Evolutionary conservation across 2,113 vertebrate genomes (phyloP), one percentile per base, ranked within the genome.

Genomic region (Sceloporus undulatus): DNA sequence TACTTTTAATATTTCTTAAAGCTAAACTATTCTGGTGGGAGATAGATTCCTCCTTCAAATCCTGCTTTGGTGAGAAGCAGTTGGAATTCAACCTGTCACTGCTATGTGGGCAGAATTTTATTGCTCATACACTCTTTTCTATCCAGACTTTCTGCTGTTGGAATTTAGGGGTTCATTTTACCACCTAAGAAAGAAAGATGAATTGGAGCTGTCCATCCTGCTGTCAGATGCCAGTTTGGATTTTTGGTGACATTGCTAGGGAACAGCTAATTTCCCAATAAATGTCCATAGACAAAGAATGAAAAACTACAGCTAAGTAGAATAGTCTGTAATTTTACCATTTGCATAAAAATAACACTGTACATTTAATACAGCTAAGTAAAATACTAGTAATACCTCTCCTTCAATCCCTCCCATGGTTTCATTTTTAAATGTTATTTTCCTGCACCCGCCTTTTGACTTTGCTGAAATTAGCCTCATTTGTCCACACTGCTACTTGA

Each of bases 401-500:
- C 65, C 9, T 34, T 5, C 56, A 34, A 25, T 38, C 10, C 9
- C 21, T 9, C 25, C 59, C 59, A 23, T 29, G 38, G 9, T 29
- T 9, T 29, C 21, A 38, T 65, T 66, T 40, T 81, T 81, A 23
- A 56, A 14, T 34, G 59, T 52, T 65, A 19, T 68, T 62, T 62
- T 48, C 40, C 42, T 10, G 52, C 40, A 77, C 48, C 16, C 25
- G 8, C 42, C n/a, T 74, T 34, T 81, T 81, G 34, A 54, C 27
- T 79, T 79, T 34, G 62, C 79, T 40, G 56, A 65, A 71, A 38
- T 81, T 65, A 56, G 9, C 54, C 34, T 42, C 34, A 76, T 62
- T 85, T 40, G 25, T 85, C 11, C 73, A 76, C 21, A 62, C 27
- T 85, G 21, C 74, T 54, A n/a, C 75, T 85, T 84, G 54, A 74